A percentile compares a stretch with the other conserved stretches of the same genome.
Evolutionary conservation across 2,113 vertebrate species (phyloP).

Genomic region (Gadus chalcogrammus): DNA sequence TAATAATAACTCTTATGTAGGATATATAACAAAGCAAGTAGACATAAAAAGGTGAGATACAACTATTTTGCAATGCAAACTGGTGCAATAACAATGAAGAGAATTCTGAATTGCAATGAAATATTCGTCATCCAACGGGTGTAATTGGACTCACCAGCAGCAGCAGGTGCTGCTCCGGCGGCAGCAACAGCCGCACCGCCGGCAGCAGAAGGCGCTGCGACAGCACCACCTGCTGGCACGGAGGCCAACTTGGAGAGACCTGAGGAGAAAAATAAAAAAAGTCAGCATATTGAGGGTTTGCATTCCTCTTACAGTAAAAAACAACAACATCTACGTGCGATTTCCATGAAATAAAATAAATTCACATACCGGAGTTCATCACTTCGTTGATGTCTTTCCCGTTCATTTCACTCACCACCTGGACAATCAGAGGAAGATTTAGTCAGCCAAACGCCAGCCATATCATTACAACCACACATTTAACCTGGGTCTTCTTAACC

Average conservation of each 20-base stretch:
- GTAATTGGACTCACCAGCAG: constrained; percentile 54
- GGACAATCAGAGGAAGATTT: not conserved
- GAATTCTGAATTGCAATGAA: not conserved
- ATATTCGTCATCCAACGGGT: too few species aligned
- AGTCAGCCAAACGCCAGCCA: too few species aligned
- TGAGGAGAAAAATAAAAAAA: constrained; percentile 10
- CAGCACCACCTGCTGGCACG: constrained; percentile 79
- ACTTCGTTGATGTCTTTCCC: constrained; percentile 71
- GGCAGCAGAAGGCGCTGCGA: constrained; percentile 59
- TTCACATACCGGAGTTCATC: constrained; percentile 63
- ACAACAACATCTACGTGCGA: not conserved
- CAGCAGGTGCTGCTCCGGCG: constrained; percentile 72
- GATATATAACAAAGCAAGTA: too few species aligned
- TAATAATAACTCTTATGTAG: too few species aligned
- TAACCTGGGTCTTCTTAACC: not conserved
- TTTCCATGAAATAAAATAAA: not conserved
- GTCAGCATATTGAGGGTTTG: not conserved
- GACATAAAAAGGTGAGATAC: not conserved
- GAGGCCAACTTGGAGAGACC: constrained; percentile 78
- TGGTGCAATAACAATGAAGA: not conserved
- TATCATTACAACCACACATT: too few species aligned
- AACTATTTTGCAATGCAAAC: not conserved
- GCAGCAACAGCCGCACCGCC: constrained; percentile 49
- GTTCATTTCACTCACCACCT: constrained; percentile 78
- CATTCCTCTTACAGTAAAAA: not conserved